phyloP scores from a whole-genome alignment of 1,140 invertebrate genomes.

The Leptoteleia sp. region DNA sequence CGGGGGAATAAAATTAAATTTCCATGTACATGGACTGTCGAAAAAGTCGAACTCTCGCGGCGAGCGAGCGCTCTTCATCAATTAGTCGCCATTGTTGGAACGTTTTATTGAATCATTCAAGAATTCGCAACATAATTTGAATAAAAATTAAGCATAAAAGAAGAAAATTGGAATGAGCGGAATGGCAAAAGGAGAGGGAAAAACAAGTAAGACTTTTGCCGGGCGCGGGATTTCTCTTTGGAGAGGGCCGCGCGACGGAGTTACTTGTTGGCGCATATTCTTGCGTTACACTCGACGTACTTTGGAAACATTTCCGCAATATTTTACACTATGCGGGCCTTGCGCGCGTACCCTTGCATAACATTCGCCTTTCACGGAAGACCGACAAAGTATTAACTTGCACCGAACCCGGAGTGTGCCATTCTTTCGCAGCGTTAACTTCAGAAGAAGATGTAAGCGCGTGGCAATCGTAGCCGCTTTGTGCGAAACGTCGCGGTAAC shows the following conservation, averaged over 20 bases:
- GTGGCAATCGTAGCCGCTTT: no score
- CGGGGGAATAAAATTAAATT: background rate
- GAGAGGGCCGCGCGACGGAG: slow-evolving; percentile 13
- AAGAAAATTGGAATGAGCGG: background rate
- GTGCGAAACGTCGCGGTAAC: no score
- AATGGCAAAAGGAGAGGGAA: no score
- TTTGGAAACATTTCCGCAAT: slow-evolving; percentile 49
- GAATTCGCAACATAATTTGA: slow-evolving; percentile 18
- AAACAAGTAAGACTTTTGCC: slow-evolving; percentile 1
- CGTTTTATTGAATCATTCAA: no score
- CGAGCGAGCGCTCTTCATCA: slow-evolving; percentile 5
- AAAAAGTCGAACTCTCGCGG: background rate
- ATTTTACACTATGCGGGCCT: no score
- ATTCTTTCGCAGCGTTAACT: no score
- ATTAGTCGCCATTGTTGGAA: slow-evolving; percentile 12
- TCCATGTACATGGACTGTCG: background rate
- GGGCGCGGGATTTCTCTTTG: slow-evolving; percentile 13
- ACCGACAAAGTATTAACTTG: no score
- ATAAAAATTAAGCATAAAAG: slow-evolving; percentile 9
- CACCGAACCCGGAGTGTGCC: no score
- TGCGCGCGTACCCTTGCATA: no score
- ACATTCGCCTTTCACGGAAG: no score
- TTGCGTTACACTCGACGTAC: slow-evolving; percentile 26
- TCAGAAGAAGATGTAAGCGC: no score
- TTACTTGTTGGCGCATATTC: slow-evolving; percentile 33